phyloP scores from a whole-genome alignment of 2,113 vertebrate species.

The Paramisgurnus dabryanus region DNA sequence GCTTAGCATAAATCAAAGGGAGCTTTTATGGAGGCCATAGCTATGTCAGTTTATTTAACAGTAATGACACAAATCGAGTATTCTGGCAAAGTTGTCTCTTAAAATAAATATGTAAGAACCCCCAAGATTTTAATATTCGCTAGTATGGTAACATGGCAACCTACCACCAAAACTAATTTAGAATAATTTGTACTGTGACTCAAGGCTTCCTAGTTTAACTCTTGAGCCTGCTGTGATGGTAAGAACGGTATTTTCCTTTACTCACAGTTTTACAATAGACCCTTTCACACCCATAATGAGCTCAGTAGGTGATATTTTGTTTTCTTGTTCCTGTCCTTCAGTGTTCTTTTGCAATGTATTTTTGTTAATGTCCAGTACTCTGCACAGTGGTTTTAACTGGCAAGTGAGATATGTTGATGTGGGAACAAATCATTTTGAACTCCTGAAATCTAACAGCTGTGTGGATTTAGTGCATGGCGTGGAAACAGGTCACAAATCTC shows the following conservation, averaged over 20 bases:
- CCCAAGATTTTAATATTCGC: background rate
- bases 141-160: background rate
- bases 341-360: background rate
- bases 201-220: background rate
- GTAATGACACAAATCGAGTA: background rate
- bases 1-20: background rate
- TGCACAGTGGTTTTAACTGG: constrained; percentile 32
- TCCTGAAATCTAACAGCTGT: constrained; percentile 33
- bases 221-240: constrained; percentile 2
- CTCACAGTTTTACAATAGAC: background rate
- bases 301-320: constrained; percentile 7
- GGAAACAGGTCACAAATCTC: constrained; percentile 29
- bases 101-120: background rate
- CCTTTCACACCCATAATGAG: background rate
- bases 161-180: background rate
- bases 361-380: constrained; percentile 29
- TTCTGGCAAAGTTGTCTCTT: background rate
- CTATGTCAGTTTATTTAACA: background rate
- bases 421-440: constrained; percentile 31
- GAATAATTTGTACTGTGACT: background rate
- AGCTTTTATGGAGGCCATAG: background rate
- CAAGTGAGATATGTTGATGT: constrained; percentile 36
- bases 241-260: constrained; percentile 2
- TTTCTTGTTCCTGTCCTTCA: background rate
- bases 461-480: constrained; percentile 20